These are phyloP conservation scores for Tromatobia lineatoria DNA, from an alignment of 2,888 invertebrate species.

Conservation along the genomic window DNA sequence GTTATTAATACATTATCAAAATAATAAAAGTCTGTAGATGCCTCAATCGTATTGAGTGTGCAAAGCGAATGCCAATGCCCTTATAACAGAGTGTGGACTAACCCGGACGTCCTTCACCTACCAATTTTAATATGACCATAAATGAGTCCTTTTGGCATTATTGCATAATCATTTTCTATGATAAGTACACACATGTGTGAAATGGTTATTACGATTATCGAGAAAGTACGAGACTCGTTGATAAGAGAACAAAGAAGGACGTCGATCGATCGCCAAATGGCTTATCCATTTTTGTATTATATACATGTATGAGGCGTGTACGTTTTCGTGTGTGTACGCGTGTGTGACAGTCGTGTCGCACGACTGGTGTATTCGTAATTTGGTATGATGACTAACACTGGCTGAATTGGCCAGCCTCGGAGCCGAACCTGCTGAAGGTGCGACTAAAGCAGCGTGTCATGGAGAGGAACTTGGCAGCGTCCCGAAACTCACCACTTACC, in stretches of 20 bases:
- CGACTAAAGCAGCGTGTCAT: conserved; percentile 97
- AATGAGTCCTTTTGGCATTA: not conserved
- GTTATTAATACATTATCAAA: conserved; percentile 13
- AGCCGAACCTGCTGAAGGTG: conserved; percentile 98
- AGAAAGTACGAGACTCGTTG: not conserved
- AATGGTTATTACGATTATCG: not conserved
- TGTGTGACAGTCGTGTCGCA: conserved; percentile 62
- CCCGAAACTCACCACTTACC: conserved; percentile 95
- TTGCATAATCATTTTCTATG: not conserved
- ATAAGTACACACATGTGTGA: not conserved
- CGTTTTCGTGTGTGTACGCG: conserved; percentile 47
- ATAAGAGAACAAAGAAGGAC: conserved; percentile 35
- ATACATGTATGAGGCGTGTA: not conserved
- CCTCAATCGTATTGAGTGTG: conserved; percentile 47
- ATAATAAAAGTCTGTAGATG: conserved; percentile 18
- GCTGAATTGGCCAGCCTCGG: conserved; percentile 92
- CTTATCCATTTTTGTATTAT: conserved; percentile 41
- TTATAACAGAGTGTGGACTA: conserved; percentile 45
- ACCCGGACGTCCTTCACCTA: conserved; percentile 54
- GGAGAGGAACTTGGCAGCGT: conserved; percentile 89
- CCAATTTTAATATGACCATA: not conserved
- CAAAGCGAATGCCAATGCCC: conserved; percentile 54
- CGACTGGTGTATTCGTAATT: conserved; percentile 69
- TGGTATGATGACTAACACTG: conserved; percentile 83
- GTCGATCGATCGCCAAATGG: conserved; percentile 58